These are phyloP conservation scores for Antheraea assamensis DNA, from an alignment of 2,888 invertebrate species.

Conservation along the genomic window DNA sequence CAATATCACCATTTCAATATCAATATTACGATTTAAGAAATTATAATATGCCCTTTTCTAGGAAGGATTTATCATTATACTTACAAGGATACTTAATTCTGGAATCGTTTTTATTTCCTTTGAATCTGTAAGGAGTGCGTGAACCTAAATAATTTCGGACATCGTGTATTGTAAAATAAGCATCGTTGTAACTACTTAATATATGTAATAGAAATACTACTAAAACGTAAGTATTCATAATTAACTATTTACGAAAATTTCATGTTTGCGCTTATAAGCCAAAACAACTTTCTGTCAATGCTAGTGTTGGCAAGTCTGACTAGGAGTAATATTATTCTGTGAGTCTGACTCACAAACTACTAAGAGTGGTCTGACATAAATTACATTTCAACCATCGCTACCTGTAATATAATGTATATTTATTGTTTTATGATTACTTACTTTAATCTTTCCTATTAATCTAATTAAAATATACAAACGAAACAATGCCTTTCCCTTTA, in stretches of 20 bases:
- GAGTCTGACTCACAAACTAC: too few species aligned
- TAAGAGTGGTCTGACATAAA: too few species aligned
- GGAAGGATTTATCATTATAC: constrained; percentile 25
- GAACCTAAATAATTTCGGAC: constrained; percentile 81
- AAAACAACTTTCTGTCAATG: background rate
- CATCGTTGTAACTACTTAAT: constrained; percentile 25
- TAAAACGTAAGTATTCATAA: constrained; percentile 24
- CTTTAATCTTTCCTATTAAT: too few species aligned
- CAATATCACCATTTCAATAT: too few species aligned
- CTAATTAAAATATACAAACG: too few species aligned
- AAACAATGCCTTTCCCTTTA: too few species aligned
- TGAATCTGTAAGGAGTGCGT: constrained; percentile 88
- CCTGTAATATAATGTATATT: too few species aligned
- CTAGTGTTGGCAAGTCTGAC: too few species aligned
- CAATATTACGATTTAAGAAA: background rate
- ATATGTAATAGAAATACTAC: constrained; percentile 25
- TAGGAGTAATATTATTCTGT: too few species aligned
- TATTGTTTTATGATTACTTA: too few species aligned
- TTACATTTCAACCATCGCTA: too few species aligned
- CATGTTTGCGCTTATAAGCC: background rate
- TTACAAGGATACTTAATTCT: constrained; percentile 83
- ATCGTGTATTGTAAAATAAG: constrained; percentile 40
- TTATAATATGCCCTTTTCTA: background rate
- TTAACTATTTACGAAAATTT: background rate
- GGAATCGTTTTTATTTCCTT: constrained; percentile 84